A percentile compares a stretch with the other conserved stretches of the same genome.
These are phyloP conservation scores for Dysdera silvatica DNA, from an alignment of 1,140 invertebrate species.

Conservation along the genomic window DNA sequence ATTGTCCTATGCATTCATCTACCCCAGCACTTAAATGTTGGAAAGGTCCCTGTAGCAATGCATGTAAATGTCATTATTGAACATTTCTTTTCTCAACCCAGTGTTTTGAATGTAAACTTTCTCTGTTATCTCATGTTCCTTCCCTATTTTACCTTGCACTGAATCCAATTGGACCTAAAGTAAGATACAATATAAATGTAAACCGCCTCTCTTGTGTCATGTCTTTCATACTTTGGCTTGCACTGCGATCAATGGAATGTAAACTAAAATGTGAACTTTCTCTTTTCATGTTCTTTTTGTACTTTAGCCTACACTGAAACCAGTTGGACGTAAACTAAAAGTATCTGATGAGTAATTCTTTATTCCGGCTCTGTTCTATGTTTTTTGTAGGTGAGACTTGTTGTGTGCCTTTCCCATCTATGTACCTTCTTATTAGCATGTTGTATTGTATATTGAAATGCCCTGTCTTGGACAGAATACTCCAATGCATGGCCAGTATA, in stretches of 20 bases:
- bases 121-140: background rate
- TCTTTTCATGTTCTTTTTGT: constrained; percentile 14
- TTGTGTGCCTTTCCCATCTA: background rate
- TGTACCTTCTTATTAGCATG: background rate
- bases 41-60: too few species aligned
- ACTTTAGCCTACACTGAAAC: constrained; percentile 20
- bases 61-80: too few species aligned
- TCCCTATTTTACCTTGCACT: background rate
- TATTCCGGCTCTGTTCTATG: constrained; percentile 19
- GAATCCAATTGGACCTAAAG: background rate
- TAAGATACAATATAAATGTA: background rate
- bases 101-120: too few species aligned
- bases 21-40: too few species aligned
- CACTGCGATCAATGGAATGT: background rate
- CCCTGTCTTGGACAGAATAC: too few species aligned
- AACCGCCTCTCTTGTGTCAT: background rate
- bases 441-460: background rate
- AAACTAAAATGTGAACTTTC: background rate
- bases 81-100: too few species aligned
- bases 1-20: too few species aligned
- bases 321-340: constrained; percentile 24
- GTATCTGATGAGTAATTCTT: constrained; percentile 26
- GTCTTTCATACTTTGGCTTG: background rate
- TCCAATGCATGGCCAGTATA: too few species aligned
- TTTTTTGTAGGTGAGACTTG: constrained; percentile 21